Percentiles rank a stretch among this genome's conserved stretches.
Evolutionary conservation across 2,113 vertebrate species (phyloP).

Genomic region (Thymallus thymallus): DNA sequence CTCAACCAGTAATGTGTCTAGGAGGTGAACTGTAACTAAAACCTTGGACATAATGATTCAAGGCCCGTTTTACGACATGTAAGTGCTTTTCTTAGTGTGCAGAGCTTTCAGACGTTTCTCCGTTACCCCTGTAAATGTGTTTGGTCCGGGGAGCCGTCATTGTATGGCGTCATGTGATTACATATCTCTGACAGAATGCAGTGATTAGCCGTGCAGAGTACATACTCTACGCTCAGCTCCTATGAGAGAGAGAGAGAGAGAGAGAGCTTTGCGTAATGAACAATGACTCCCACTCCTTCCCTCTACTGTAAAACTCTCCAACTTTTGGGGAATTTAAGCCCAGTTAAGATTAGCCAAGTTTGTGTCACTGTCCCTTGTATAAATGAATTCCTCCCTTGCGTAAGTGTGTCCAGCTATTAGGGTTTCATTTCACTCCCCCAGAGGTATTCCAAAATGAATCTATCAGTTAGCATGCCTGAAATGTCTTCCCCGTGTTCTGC

Average conservation of each 20-base stretch:
- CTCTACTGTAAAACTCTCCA: neutral
- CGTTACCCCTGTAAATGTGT: conserved; percentile 22
- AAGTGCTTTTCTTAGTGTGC: conserved; percentile 8
- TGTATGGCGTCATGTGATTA: conserved; percentile 70
- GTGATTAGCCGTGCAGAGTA: conserved; percentile 54
- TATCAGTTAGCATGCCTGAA: neutral
- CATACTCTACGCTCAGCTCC: conserved; percentile 17
- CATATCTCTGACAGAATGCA: conserved; percentile 68
- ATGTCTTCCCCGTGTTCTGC: conserved; percentile 16
- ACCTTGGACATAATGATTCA: neutral
- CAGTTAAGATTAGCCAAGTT: neutral
- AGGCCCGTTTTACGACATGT: neutral
- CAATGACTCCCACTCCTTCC: neutral
- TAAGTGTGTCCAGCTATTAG: neutral
- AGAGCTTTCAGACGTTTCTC: conserved; percentile 11
- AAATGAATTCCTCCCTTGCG: neutral
- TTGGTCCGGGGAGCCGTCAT: conserved; percentile 51
- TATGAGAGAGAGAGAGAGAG: neutral
- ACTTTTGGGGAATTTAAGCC: neutral
- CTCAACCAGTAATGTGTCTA: neutral
- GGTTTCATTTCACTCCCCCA: neutral
- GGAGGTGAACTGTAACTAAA: neutral
- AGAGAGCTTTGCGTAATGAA: neutral
- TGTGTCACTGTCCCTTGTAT: neutral
- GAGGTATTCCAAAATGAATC: neutral